Conservation (phyloP, 2,888 invertebrate species). For the Helobdella robusta region DNA sequence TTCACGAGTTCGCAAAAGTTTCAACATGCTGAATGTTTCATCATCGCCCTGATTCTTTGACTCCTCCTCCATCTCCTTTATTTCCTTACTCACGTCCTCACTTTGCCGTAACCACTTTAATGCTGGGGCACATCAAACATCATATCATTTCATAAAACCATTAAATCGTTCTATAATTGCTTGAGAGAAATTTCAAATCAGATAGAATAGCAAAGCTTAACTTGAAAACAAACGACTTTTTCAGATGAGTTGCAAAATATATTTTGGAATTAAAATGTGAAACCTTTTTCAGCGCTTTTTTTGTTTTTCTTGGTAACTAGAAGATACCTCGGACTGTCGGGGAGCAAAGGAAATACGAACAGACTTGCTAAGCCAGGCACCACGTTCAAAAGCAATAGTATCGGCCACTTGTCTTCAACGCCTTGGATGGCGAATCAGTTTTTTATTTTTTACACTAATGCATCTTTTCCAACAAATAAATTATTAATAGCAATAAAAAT, state of each 20-base stretch:
- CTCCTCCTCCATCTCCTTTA: conserved; percentile 93
- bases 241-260: too few relatives aligned
- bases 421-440: too few relatives aligned
- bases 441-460: too few relatives aligned
- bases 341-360: conserved; percentile 77
- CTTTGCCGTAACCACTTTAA: conserved; percentile 62
- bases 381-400: conserved; percentile 77
- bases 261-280: too few relatives aligned
- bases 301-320: conserved; percentile 89
- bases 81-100: conserved; percentile 81
- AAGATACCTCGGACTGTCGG: conserved; percentile 90
- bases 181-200: too few relatives aligned
- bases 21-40: conserved; percentile 21
- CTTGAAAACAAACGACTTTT: too few relatives aligned
- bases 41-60: conserved; percentile 36
- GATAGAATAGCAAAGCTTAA: too few relatives aligned
- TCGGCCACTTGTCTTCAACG: conserved; percentile 89
- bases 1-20: conserved; percentile 64
- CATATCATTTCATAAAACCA: too few relatives aligned
- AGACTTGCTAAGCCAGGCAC: conserved; percentile 84
- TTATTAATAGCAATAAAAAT: too few relatives aligned
- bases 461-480: too few relatives aligned
- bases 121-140: too few relatives aligned
- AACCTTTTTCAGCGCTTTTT: conserved; percentile 79
- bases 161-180: too few relatives aligned